These are phyloP conservation scores for Micrasema minimum DNA, from an alignment of 1,140 invertebrate genomes.

Conservation along the genomic window DNA sequence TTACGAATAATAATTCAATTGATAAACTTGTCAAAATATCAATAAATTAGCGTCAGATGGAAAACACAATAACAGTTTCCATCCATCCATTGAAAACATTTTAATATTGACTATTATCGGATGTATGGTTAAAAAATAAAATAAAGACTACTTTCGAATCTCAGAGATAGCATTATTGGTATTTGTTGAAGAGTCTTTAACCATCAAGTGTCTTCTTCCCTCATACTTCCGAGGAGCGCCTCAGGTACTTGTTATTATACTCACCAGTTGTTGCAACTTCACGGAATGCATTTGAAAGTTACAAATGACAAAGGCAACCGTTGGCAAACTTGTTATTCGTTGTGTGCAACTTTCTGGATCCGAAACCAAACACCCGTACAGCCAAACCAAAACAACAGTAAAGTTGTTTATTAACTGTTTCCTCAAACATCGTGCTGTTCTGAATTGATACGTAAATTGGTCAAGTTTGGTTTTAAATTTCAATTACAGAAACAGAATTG, in stretches of 20 bases:
- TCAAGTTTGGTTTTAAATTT: not conserved
- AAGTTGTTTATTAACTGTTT: conserved; percentile 9
- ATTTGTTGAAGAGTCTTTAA: too few relatives aligned
- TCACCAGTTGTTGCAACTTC: conserved; percentile 3
- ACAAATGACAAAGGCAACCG: conserved; percentile 35
- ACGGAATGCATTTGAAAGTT: conserved; percentile 47
- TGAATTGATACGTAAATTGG: not conserved
- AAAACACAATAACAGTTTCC: too few relatives aligned
- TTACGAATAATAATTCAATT: too few relatives aligned
- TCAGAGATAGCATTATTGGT: too few relatives aligned
- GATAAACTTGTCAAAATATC: too few relatives aligned
- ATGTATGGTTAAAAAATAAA: too few relatives aligned
- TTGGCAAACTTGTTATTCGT: conserved; percentile 18
- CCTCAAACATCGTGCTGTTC: conserved; percentile 22
- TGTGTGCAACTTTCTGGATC: conserved; percentile 8
- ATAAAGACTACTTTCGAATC: too few relatives aligned
- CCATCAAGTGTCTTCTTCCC: not conserved
- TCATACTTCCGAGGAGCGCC: conserved; percentile 9
- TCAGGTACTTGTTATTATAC: not conserved
- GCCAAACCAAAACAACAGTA: not conserved
- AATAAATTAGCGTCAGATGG: too few relatives aligned
- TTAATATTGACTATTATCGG: too few relatives aligned
- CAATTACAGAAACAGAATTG: not conserved
- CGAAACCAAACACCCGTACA: not conserved
- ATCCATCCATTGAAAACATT: too few relatives aligned